phyloP scores from a whole-genome alignment of 2,888 invertebrate genomes.

The Rotaria sp. region DNA sequence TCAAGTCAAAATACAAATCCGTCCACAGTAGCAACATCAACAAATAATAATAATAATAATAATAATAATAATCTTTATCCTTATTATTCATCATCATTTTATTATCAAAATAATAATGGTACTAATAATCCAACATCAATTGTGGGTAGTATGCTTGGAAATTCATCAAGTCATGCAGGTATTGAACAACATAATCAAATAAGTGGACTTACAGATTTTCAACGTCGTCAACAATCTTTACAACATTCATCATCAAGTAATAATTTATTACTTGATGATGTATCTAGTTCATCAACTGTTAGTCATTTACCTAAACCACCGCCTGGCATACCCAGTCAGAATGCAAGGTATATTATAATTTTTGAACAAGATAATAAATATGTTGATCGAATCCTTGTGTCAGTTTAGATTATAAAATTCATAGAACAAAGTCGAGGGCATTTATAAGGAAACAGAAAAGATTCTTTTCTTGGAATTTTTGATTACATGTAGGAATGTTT shows the following conservation, averaged over 20 bases:
- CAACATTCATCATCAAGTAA: constrained; percentile 2
- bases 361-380: too few species aligned
- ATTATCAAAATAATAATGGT: constrained; percentile 5
- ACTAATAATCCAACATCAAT: not conserved
- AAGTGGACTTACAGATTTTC: not conserved
- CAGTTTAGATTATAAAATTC: too few species aligned
- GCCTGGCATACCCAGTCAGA: constrained; percentile 26
- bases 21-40: not conserved
- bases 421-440: too few species aligned
- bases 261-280: constrained; percentile 13
- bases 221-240: not conserved
- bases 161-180: not conserved
- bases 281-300: not conserved
- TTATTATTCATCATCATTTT: constrained; percentile 22
- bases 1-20: not conserved
- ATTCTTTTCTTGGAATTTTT: too few species aligned
- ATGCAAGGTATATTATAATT: not conserved
- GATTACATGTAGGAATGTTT: too few species aligned
- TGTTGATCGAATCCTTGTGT: too few species aligned
- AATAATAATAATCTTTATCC: not conserved
- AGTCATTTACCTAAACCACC: constrained; percentile 22
- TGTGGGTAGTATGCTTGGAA: not conserved
- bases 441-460: too few species aligned
- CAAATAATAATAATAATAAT: not conserved
- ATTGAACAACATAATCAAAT: constrained; percentile 5